Evolutionary conservation across 2,888 invertebrate species (phyloP), one percentile per base, ranked within the genome.

Genomic region (Drosophila affinis): DNA sequence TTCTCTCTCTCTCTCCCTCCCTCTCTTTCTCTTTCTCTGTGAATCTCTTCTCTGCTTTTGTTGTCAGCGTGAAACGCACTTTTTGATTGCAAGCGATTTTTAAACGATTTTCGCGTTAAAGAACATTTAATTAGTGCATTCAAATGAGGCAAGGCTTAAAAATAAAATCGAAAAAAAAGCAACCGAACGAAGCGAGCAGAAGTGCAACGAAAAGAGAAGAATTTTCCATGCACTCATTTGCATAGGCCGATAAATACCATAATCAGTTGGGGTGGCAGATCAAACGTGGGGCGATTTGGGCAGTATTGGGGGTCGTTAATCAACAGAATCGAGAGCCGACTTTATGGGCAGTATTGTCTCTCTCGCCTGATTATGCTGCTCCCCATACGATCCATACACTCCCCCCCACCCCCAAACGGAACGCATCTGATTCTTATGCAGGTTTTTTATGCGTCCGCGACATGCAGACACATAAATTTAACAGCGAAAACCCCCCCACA

Each of bases 401-500:
- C 21, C 21, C 21, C 21, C 21, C 18, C 1, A 2, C 70, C 65
- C 70, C 70, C 69, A 24, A 7, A 72, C 74, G 68, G 55, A 65
- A 74, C 27, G 84, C 76, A 84, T 83, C 81, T 83, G 87, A 88
- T 88, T 76, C 81, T 81, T 76, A 65, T 64, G 59, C 67, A 67
- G 69, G 59, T 65, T 88, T 83, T 86, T 86, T 86, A 77, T 77
- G 64, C 69, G 69, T 67, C 62, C 72, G 57, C 76, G 88, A 76
- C 88, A 76, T 67, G 83, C 83, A 83, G 83, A 83, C 83, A 83
- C 83, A 83, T 83, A 88, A 83, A 83, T 83, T 88, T 86, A 62
- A 67, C 67, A 55, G 67, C 62, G 70, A 52, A 62, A 47, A n/a
- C 45, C 44, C 21, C 21, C 17, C 21, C n/a, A 14, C 44, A 46